These are phyloP conservation scores for Halictus ligatus DNA, from an alignment of 2,888 invertebrate species.

Conservation along the genomic window DNA sequence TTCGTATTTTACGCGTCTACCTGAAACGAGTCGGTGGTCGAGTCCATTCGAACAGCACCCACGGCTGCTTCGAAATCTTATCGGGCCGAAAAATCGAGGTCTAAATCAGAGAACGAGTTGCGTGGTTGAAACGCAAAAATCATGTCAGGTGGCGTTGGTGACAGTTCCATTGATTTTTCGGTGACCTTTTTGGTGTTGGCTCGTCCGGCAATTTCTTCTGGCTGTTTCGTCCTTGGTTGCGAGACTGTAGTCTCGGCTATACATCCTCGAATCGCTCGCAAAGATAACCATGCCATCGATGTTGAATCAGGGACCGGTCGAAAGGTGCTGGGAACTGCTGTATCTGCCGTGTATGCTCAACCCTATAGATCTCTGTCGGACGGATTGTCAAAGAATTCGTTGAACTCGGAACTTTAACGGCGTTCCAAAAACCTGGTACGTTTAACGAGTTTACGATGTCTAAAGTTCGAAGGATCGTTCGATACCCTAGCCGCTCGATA, in stretches of 20 bases:
- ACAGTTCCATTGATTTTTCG: constrained; percentile 69
- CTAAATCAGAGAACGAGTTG: too few species aligned
- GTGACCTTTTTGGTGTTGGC: neutral
- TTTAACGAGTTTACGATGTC: neutral
- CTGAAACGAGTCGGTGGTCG: too few species aligned
- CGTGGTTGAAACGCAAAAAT: constrained; percentile 69
- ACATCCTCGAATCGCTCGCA: constrained; percentile 28
- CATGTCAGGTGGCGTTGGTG: constrained; percentile 71
- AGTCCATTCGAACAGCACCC: too few species aligned
- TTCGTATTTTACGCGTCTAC: too few species aligned
- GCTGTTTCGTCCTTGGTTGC: constrained; percentile 33
- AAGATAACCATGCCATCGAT: constrained; percentile 70
- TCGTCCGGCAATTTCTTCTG: neutral
- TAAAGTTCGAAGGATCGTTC: too few species aligned
- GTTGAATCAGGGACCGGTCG: constrained; percentile 74
- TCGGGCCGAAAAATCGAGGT: neutral
- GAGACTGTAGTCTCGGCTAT: constrained; percentile 42
- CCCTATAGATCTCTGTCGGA: constrained; percentile 47
- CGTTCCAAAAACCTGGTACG: neutral
- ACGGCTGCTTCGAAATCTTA: neutral
- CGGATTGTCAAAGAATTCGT: constrained; percentile 41
- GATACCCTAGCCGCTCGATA: too few species aligned
- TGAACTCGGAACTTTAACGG: neutral
- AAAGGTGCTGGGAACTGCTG: constrained; percentile 71
- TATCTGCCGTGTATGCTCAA: neutral